phyloP scores from a whole-genome alignment of 2,113 vertebrate genomes.

The Porphyrio hochstetteri region DNA sequence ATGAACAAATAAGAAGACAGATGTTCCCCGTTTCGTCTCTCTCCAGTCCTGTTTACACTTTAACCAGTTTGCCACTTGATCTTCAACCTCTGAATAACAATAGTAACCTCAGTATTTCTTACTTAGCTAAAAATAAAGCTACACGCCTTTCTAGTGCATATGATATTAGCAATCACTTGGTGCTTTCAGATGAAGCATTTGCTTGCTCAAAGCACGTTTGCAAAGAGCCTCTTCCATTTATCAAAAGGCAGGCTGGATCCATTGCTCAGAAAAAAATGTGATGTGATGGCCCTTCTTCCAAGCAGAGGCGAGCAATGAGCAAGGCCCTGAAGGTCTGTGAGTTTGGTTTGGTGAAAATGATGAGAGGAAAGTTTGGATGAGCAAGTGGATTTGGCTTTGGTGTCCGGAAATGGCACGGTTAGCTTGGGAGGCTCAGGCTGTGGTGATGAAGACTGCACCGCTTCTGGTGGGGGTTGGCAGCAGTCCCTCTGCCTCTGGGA shows the following conservation, averaged over 20 bases:
- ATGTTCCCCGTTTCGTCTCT: neutral
- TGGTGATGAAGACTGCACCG: neutral
- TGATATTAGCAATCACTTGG: neutral
- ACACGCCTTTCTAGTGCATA: neutral
- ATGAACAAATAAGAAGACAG: conserved; percentile 3
- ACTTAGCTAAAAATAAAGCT: conserved; percentile 29
- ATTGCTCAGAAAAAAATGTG: neutral
- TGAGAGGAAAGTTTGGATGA: neutral
- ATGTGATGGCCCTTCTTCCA: neutral
- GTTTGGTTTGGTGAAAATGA: neutral
- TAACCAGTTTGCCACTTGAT: conserved; percentile 45
- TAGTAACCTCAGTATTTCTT: conserved; percentile 11
- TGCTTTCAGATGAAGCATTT: neutral
- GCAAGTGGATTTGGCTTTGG: neutral
- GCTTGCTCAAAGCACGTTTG: neutral
- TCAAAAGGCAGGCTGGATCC: neutral
- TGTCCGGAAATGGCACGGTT: neutral
- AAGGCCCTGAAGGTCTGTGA: neutral
- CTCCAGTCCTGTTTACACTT: conserved; percentile 25
- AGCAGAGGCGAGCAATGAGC: neutral
- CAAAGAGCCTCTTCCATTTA: neutral
- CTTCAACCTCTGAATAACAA: conserved; percentile 39
- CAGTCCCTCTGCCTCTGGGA: neutral
- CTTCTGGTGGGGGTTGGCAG: neutral
- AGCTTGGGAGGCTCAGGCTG: neutral